phyloP scores from a whole-genome alignment of 1,140 invertebrate species.

The Anthonomus grandis region DNA sequence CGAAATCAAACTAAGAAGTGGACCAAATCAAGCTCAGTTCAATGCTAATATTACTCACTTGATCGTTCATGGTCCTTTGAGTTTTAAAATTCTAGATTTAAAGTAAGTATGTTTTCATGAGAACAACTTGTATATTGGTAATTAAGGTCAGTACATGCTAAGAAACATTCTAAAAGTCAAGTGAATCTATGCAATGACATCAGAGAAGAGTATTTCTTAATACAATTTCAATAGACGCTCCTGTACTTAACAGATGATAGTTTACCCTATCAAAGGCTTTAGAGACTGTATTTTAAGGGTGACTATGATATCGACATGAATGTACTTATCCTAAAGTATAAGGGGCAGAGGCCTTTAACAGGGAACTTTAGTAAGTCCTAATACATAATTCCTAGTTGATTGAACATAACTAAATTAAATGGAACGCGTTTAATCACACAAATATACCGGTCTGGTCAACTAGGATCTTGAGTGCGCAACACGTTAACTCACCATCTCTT shows the following conservation, averaged over 20 bases:
- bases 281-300: constrained; percentile 50
- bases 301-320: constrained; percentile 57
- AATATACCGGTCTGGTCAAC: not conserved
- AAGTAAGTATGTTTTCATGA: no score
- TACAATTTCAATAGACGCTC: not conserved
- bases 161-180: no score
- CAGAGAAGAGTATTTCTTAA: no score
- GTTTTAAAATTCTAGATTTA: constrained; percentile 39
- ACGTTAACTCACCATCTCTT: not conserved
- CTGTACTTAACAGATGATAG: no score
- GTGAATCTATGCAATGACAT: no score
- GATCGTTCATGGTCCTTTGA: constrained; percentile 38
- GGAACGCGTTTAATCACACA: not conserved
- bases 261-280: not conserved
- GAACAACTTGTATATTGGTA: no score
- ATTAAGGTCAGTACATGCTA: no score
- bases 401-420: no score
- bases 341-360: constrained; percentile 60
- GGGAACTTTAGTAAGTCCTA: constrained; percentile 65
- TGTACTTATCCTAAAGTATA: constrained; percentile 58
- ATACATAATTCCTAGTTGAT: no score
- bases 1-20: constrained; percentile 46
- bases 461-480: not conserved
- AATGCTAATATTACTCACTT: constrained; percentile 45
- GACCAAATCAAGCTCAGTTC: constrained; percentile 36